Base-by-base conservation (phyloP, 2,888 invertebrate species). In the Aquatica leii region DNA sequence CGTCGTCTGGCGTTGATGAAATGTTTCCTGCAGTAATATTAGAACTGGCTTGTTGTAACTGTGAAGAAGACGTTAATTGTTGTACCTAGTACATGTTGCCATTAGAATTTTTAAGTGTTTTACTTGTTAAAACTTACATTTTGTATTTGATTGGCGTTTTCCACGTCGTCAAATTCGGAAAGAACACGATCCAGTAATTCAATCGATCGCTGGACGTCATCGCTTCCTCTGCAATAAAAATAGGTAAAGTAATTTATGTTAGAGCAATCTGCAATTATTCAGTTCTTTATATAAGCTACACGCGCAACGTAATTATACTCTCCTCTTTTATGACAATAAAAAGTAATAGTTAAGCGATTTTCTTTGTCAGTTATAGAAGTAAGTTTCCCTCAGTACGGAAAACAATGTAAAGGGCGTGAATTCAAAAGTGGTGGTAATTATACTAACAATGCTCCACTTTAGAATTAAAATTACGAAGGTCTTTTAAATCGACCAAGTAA, bases 121-220 rank as follows among this genome's bases (percentile, higher is more conserved):
- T 43, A 43, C 5, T 43, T 43, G 31, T 80, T 69, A 35, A 31
- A 17, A 70, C 74, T 72, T 70, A 74, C 74, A 51, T 73, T 74
- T 68, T 71, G 71, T 83, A 87, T 83, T 77, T 84, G 84, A 76
- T 82, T 82, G 72, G 84, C 86, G 78, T 84, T 83, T 80, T 86
- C 87, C 79, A 86, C 84, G 81, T 94, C 94, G 86, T 94, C 94
- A 86, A 94, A 94, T 85, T 94, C 94, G 74, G 93, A 93, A 82
- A 94, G 86, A 82, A 94, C 94, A 80, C 92, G 90, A 86, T 94
- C 94, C 84, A 94, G 85, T 76, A 94, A 86, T 83, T 93, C 93
- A 84, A 94, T 86, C 73, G 93, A 93, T 80, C 93, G 89, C 83
- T 94, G 93, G 80, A 94, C 93, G 83, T 94, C 94, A 83, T 93